Conservation (phyloP, 2,113 vertebrate species). For the Nyctereutes procyonoides region DNA sequence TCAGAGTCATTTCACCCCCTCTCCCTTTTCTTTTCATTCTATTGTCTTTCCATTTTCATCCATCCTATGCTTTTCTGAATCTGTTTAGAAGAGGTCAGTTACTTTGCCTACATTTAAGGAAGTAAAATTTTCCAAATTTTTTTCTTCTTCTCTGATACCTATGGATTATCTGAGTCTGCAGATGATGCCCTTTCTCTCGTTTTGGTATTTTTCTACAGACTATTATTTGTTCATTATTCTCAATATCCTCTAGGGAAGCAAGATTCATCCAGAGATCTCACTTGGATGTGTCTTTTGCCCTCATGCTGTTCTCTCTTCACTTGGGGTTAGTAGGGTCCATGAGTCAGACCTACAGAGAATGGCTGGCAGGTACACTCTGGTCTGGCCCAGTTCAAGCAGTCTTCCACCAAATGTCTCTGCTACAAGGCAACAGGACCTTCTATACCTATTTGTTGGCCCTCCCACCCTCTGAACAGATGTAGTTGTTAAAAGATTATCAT, state of each 20-base stretch:
- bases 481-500: background rate
- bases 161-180: background rate
- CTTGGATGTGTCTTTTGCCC: background rate
- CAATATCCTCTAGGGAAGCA: background rate
- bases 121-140: background rate
- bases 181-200: background rate
- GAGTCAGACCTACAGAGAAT: background rate
- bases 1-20: background rate
- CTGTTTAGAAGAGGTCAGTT: slow-evolving; percentile 10
- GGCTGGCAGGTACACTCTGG: background rate
- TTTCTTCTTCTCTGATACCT: background rate
- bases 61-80: background rate
- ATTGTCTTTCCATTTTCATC: background rate
- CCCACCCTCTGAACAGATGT: background rate
- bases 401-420: background rate
- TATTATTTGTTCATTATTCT: background rate
- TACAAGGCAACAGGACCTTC: background rate
- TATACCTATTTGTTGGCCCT: background rate
- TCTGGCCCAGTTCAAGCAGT: background rate
- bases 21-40: background rate
- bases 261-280: background rate
- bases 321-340: no score
- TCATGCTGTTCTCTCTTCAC: background rate
- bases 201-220: background rate
- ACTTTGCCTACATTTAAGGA: background rate